These are phyloP conservation scores for Mastomys natalensis DNA, from an alignment of 2,113 vertebrate genomes.

Conservation along the genomic window DNA sequence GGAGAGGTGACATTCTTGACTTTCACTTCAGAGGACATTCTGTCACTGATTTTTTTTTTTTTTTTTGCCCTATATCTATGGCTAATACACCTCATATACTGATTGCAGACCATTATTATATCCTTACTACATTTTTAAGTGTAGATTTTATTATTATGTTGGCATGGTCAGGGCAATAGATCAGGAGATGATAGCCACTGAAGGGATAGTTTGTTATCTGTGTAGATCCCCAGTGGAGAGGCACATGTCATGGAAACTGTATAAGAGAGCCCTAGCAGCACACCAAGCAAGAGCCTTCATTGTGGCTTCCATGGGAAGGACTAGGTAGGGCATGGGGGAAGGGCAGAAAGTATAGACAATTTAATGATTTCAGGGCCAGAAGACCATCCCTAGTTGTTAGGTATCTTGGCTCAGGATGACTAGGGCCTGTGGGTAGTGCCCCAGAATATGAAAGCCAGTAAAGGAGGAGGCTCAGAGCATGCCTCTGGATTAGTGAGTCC, in stretches of 20 bases:
- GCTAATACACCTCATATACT: neutral
- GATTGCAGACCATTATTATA: neutral
- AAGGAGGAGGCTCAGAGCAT: neutral
- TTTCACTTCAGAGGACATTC: neutral
- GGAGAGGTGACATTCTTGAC: neutral
- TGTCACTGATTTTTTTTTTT: neutral
- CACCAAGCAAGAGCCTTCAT: neutral
- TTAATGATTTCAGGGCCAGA: neutral
- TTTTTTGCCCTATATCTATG: neutral
- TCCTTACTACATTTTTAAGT: neutral
- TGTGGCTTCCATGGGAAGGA: neutral
- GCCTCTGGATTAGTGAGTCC: neutral
- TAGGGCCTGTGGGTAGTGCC: neutral
- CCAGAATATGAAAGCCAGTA: neutral
- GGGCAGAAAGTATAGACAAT: neutral
- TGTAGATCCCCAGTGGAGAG: neutral
- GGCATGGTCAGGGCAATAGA: neutral
- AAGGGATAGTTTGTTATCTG: neutral
- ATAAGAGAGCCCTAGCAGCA: neutral
- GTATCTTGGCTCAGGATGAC: neutral
- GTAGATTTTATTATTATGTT: neutral
- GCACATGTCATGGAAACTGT: too few relatives aligned
- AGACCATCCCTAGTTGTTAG: neutral
- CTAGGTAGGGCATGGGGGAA: neutral
- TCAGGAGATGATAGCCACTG: neutral